Evolutionary conservation across 2,113 vertebrate genomes (phyloP).

Genomic region (Butorides virescens): DNA sequence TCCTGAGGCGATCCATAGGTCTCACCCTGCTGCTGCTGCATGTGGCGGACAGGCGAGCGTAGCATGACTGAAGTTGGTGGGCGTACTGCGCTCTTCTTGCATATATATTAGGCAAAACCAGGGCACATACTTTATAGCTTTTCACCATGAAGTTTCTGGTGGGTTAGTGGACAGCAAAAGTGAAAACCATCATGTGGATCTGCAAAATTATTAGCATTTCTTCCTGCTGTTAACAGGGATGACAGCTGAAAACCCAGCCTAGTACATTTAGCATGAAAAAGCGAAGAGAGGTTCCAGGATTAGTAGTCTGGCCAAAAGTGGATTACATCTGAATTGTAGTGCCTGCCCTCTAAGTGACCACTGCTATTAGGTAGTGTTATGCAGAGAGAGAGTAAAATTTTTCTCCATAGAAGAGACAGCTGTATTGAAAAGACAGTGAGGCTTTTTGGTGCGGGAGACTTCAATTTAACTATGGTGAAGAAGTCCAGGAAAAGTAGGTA

Average conservation of each 20-base stretch:
- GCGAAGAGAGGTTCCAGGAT: not conserved
- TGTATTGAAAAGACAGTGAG: not conserved
- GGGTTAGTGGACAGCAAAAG: not conserved
- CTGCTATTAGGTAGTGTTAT: not conserved
- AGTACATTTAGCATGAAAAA: not conserved
- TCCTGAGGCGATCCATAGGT: not conserved
- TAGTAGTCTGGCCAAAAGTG: not conserved
- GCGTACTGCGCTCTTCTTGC: not conserved
- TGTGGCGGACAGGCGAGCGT: not conserved
- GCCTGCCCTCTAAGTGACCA: not conserved
- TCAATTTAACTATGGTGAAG: not conserved
- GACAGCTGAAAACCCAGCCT: not conserved
- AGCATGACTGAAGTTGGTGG: not conserved
- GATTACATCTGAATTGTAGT: not conserved
- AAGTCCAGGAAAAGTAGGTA: not conserved
- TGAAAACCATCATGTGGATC: not conserved
- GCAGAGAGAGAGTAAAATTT: not conserved
- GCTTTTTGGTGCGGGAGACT: not conserved
- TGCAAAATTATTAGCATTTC: constrained; percentile 2
- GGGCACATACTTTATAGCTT: not conserved
- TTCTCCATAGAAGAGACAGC: not conserved
- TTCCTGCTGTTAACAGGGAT: constrained; percentile 13
- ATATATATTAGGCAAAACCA: not conserved
- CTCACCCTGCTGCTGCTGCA: not conserved
- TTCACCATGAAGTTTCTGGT: not conserved